Percentiles rank a stretch among this genome's conserved stretches.
phyloP scores from a whole-genome alignment of 2,797 vertebrate species.

The Cyprinella venusta region DNA sequence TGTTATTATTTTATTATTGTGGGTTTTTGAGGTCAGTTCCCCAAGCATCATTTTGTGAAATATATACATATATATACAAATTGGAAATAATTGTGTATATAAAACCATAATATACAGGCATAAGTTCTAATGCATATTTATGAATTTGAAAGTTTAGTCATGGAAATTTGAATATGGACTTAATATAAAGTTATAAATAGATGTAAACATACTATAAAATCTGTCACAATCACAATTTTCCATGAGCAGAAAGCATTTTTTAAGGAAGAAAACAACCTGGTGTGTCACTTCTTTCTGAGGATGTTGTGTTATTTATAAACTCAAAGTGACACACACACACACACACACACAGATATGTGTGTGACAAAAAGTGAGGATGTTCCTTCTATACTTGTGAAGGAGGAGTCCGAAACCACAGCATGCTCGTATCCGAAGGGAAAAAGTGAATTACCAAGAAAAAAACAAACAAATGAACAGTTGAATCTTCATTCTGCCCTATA shows the following conservation, averaged over 20 bases:
- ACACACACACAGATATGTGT: neutral
- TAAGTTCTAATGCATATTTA: neutral
- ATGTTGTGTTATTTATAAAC: neutral
- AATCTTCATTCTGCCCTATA: neutral
- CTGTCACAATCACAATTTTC: neutral
- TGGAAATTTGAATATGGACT: constrained; percentile 4
- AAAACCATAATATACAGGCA: neutral
- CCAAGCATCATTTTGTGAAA: neutral
- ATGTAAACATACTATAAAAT: neutral
- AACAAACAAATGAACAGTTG: too few species aligned
- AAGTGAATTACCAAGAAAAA: neutral
- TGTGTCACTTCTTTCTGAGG: neutral
- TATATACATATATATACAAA: neutral
- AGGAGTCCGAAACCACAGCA: constrained; percentile 47
- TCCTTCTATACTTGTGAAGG: neutral
- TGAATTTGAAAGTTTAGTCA: neutral
- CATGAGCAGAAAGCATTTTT: constrained; percentile 25
- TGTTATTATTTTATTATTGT: too few species aligned
- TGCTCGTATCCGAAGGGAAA: neutral
- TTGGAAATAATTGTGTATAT: neutral
- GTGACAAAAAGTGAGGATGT: neutral
- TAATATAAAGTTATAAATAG: constrained; percentile 13
- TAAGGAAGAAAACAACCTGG: neutral
- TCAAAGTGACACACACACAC: neutral
- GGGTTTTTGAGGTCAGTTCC: too few species aligned